phyloP scores from a whole-genome alignment of 23 tunicate species.

The Trididemnum nubilum region DNA sequence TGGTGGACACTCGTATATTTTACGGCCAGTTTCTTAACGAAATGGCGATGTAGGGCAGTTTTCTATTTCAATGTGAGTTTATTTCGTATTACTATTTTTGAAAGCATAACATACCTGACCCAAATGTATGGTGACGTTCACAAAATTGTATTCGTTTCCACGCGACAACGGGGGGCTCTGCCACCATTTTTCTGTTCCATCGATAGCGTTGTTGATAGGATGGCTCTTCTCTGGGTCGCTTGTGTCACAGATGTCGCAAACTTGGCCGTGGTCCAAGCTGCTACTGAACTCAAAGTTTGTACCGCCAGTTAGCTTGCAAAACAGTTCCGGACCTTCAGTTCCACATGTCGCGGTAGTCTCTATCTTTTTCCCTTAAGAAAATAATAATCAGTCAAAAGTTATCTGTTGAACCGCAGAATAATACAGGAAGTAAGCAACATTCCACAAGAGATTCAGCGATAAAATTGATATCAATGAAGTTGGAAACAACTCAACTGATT shows the following conservation, averaged over 20 bases:
- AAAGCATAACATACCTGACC: no score
- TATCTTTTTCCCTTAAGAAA: constrained; percentile 67
- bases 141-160: constrained; percentile 81
- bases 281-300: constrained; percentile 75
- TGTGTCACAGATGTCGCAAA: constrained; percentile 86
- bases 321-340: constrained; percentile 61
- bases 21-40: no score
- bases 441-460: no score
- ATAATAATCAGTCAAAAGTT: no score
- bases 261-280: constrained; percentile 81
- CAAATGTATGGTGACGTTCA: constrained; percentile 94
- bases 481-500: no score
- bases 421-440: not conserved
- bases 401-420: no score
- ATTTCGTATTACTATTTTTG: no score
- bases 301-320: constrained; percentile 97
- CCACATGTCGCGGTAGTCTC: constrained; percentile 97
- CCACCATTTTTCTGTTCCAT: constrained; percentile 99
- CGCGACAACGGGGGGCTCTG: constrained; percentile 95
- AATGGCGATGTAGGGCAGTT: no score
- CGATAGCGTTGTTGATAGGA: constrained; percentile 90
- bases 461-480: no score
- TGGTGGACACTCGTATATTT: no score
- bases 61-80: no score
- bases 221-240: constrained; percentile 66